A percentile compares a stretch with the other conserved stretches of the same genome.
These are phyloP conservation scores for Clanis bilineata DNA, from an alignment of 2,888 invertebrate genomes.

Conservation along the genomic window DNA sequence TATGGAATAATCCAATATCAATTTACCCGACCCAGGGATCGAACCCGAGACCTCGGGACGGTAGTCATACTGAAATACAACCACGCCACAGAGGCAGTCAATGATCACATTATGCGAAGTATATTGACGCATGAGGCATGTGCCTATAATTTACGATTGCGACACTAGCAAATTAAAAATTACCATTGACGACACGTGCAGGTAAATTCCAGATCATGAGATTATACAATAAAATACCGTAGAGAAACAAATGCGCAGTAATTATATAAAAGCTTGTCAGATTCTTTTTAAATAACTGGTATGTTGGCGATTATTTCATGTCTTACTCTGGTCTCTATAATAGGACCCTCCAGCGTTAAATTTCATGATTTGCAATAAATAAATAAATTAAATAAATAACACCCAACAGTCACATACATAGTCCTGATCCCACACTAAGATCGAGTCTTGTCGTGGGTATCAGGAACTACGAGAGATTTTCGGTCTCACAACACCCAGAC, in stretches of 20 bases:
- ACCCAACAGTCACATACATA: no score
- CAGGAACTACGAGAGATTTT: no score
- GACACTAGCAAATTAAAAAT: constrained; percentile 40
- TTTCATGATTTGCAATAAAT: not conserved
- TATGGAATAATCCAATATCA: no score
- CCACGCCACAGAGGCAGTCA: no score
- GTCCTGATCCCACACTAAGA: no score
- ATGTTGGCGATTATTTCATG: not conserved
- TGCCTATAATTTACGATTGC: constrained; percentile 31
- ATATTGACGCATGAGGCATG: constrained; percentile 2
- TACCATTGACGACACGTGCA: constrained; percentile 46
- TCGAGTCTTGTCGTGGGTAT: no score
- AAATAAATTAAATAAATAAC: no score
- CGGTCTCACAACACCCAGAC: no score
- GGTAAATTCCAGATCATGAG: constrained; percentile 45
- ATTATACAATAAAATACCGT: constrained; percentile 31
- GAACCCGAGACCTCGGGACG: no score
- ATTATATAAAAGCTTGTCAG: constrained; percentile 45
- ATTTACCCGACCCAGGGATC: no score
- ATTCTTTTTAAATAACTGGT: constrained; percentile 48
- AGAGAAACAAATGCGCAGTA: constrained; percentile 36
- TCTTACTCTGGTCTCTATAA: not conserved
- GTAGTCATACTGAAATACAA: no score
- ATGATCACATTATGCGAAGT: constrained; percentile 7
- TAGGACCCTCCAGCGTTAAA: no score